These are phyloP conservation scores for Darevskia mixta DNA, from an alignment of 2,797 vertebrate genomes.

Conservation along the genomic window DNA sequence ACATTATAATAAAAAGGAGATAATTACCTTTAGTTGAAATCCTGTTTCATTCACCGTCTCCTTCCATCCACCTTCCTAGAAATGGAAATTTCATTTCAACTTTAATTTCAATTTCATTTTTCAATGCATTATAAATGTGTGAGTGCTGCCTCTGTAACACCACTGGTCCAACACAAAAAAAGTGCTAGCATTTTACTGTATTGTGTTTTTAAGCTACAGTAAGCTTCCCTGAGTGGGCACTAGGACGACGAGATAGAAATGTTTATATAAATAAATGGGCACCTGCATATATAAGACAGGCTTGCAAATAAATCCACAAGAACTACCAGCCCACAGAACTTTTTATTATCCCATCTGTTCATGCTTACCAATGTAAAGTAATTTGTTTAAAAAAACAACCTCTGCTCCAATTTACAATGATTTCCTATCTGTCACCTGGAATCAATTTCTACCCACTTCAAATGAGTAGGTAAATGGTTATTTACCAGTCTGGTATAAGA, in stretches of 20 bases:
- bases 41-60: conserved; percentile 93
- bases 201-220: too few species aligned
- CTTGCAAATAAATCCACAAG: neutral
- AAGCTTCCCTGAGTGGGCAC: neutral
- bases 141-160: neutral
- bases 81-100: conserved; percentile 62
- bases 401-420: neutral
- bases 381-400: neutral
- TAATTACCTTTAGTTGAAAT: conserved; percentile 93
- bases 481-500: neutral
- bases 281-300: neutral
- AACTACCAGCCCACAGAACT: neutral
- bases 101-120: conserved; percentile 37
- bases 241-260: too few species aligned
- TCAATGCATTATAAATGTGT: neutral
- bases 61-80: conserved; percentile 94
- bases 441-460: neutral
- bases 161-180: neutral
- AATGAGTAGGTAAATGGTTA: neutral
- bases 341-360: neutral
- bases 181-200: too few species aligned
- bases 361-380: neutral
- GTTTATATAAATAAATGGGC: too few species aligned
- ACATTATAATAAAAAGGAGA: conserved; percentile 5
- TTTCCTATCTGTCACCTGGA: neutral